Evolutionary conservation across 2,113 vertebrate genomes (phyloP).

Genomic region (Mesocricetus auratus): DNA sequence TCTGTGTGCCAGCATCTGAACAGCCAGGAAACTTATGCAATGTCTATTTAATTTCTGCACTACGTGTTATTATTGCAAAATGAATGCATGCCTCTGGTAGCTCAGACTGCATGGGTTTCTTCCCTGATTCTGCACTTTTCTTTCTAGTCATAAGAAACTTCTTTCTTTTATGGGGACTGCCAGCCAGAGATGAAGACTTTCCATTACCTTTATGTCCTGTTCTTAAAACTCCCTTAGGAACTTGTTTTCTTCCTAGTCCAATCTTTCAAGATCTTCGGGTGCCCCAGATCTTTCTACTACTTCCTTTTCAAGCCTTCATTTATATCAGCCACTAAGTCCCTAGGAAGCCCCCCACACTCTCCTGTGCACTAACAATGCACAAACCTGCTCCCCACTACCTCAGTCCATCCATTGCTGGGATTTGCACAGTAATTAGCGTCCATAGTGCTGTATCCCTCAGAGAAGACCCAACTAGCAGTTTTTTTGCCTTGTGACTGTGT

Average conservation of each 20-base stretch:
- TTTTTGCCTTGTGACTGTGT: neutral
- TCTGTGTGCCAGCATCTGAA: neutral
- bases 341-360: neutral
- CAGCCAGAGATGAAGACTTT: constrained; percentile 26
- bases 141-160: neutral
- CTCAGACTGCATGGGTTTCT: neutral
- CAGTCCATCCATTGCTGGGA: neutral
- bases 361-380: neutral
- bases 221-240: neutral
- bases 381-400: neutral
- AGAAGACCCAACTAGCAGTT: neutral
- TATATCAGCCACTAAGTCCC: neutral
- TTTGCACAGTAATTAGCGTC: neutral
- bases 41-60: constrained; percentile 52
- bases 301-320: neutral
- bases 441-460: neutral
- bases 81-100: neutral
- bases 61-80: neutral
- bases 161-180: constrained; percentile 1
- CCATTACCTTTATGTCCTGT: neutral
- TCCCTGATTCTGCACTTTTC: neutral
- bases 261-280: neutral
- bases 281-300: neutral
- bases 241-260: neutral
- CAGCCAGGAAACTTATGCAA: neutral